Evolutionary conservation across 2,888 invertebrate genomes (phyloP).

Genomic region (Catocala sponsa): DNA sequence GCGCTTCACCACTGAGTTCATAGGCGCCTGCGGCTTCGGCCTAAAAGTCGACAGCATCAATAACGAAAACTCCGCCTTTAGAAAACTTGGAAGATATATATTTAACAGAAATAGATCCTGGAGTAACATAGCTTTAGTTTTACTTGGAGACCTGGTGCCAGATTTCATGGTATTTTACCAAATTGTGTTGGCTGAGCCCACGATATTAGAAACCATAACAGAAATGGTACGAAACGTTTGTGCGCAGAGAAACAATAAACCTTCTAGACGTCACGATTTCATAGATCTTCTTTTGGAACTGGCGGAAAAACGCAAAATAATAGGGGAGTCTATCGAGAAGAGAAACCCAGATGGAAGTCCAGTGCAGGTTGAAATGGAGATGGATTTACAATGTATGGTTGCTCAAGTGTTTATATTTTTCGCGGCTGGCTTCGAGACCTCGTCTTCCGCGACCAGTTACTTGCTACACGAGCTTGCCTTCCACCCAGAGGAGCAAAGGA

Average conservation of each 20-base stretch:
- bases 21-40: conserved; percentile 72
- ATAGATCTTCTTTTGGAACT: conserved; percentile 67
- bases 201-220: conserved; percentile 44
- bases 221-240: conserved; percentile 61
- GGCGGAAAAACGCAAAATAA: conserved; percentile 63
- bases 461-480: conserved; percentile 73
- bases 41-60: conserved; percentile 66
- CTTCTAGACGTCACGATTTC: conserved; percentile 67
- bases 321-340: conserved; percentile 68
- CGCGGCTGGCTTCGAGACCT: conserved; percentile 82
- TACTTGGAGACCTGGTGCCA: conserved; percentile 63
- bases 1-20: conserved; percentile 71
- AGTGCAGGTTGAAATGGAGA: conserved; percentile 59
- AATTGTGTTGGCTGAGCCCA: conserved; percentile 30
- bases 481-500: conserved; percentile 70
- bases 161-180: conserved; percentile 49
- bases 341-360: conserved; percentile 62
- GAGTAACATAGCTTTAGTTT: conserved; percentile 41
- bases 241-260: conserved; percentile 64
- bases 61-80: conserved; percentile 64
- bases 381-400: conserved; percentile 59
- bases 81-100: conserved; percentile 58
- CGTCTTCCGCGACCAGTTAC: conserved; percentile 75
- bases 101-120: conserved; percentile 52
- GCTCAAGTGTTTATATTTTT: conserved; percentile 76